Evolutionary conservation across 2,113 vertebrate genomes (phyloP).

Genomic region (Neogobius melanostomus): DNA sequence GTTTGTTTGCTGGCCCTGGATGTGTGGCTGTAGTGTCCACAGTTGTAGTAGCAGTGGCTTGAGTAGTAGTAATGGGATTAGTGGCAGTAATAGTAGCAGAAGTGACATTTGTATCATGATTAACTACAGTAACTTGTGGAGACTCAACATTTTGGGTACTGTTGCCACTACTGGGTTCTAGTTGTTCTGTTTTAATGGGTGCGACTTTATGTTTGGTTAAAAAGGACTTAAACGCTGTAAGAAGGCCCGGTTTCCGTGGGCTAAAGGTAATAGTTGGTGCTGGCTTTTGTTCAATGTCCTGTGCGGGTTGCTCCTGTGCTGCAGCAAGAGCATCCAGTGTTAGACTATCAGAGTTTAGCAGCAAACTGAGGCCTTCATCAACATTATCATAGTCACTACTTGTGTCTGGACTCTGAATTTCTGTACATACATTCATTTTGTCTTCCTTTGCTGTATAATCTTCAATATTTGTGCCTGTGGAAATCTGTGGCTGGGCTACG

Average conservation of each 20-base stretch:
- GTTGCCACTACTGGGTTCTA: too few relatives aligned
- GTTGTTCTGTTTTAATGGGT: background rate
- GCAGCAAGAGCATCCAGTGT: background rate
- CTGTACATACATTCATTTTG: background rate
- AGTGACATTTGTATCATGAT: too few relatives aligned
- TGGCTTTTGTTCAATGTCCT: background rate
- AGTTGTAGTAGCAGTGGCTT: background rate
- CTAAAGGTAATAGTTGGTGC: background rate
- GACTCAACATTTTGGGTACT: background rate
- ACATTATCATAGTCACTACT: background rate
- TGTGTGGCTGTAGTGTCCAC: too few relatives aligned
- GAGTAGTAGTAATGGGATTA: background rate
- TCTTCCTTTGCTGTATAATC: background rate
- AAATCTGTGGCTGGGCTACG: constrained; percentile 5
- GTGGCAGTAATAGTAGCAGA: background rate
- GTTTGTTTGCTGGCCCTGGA: background rate
- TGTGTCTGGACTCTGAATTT: background rate
- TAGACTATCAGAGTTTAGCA: background rate
- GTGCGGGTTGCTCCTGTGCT: background rate
- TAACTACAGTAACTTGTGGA: background rate
- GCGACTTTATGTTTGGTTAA: background rate
- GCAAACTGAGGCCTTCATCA: background rate
- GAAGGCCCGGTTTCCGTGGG: background rate
- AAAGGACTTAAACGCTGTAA: background rate
- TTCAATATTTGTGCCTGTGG: background rate